Base-by-base conservation (phyloP, 2,113 vertebrate genomes). In the Rhabdomys dilectus region DNA sequence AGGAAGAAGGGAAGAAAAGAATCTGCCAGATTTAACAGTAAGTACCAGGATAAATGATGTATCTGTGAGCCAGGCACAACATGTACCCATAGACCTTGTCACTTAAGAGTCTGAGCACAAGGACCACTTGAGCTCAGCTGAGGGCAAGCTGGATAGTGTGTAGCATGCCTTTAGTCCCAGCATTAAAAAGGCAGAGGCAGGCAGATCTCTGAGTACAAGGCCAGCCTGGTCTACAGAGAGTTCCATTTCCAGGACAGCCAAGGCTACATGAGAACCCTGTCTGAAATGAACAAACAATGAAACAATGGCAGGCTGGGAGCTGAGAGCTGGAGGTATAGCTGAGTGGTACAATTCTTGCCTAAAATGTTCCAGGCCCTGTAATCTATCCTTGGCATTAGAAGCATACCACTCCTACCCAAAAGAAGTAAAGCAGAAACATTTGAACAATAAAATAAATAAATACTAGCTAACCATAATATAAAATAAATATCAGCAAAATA, bases 41-140 rank as follows among this genome's bases (percentile, higher is more conserved):
- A n/a, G 64, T 26, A 87, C 73, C 60, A 58, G 36, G 31, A 88
- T 89, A 34, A 94, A 77, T 93, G 94, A 92, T 53, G 89, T 2
- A 68, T 22, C 31, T n/a, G 29, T 56, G 51, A 85, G 1, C 16
- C 16, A 86, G 60, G 82, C 8, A 16, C 60, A 31, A 31, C 62
- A 60, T 22, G n/a, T 22, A 29, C 62, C 29, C 36, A 53, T 3
- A 22, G 7, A 48, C 39, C 60, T 16, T 31, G 26, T 13, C 19
- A 86, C 26, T 66, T 9, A 1, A 17, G 8, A 48, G 15, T 31
- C 62, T 36, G 42, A 26, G 29, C 39, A 86, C 17, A 31, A 86
- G 29, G 42, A 34, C 19, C 58, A 29, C 51, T 36, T 80, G 29
- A 56, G 51, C 78, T 36, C 7, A 10, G 15, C 17, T 9, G 34